phyloP scores from a whole-genome alignment of 2,797 vertebrate species.

The Siniperca obscura region DNA sequence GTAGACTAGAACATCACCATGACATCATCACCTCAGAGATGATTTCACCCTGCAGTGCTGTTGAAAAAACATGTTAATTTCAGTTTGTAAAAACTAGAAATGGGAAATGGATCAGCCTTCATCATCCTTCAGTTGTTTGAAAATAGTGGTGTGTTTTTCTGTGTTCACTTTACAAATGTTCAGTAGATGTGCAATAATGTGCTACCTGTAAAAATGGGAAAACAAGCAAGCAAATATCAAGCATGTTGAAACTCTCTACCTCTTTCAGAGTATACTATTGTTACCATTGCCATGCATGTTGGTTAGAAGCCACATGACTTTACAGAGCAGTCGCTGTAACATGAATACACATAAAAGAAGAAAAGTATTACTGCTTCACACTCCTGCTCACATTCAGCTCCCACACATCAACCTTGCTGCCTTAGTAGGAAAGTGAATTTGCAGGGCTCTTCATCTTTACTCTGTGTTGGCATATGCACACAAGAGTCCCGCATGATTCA shows the following conservation, averaged over 20 bases:
- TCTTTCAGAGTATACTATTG: neutral
- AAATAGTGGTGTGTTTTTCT: neutral
- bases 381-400: constrained; percentile 49
- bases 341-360: constrained; percentile 52
- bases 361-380: constrained; percentile 33
- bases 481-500: constrained; percentile 59
- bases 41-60: constrained; percentile 14
- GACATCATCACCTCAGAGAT: constrained; percentile 26
- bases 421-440: constrained; percentile 65
- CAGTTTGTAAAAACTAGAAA: neutral
- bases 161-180: neutral
- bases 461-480: constrained; percentile 60
- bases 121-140: neutral
- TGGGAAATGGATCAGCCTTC: neutral
- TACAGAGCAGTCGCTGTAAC: constrained; percentile 40
- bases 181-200: neutral
- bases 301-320: constrained; percentile 21
- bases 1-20: constrained; percentile 14
- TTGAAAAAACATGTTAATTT: neutral
- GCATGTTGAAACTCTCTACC: neutral
- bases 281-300: neutral
- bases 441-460: constrained; percentile 72
- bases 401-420: constrained; percentile 63
- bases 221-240: neutral
- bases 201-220: neutral